A percentile compares a stretch with the other conserved stretches of the same genome.
Evolutionary conservation across 2,113 vertebrate genomes (phyloP).

Genomic region (Phocoena phocoena): DNA sequence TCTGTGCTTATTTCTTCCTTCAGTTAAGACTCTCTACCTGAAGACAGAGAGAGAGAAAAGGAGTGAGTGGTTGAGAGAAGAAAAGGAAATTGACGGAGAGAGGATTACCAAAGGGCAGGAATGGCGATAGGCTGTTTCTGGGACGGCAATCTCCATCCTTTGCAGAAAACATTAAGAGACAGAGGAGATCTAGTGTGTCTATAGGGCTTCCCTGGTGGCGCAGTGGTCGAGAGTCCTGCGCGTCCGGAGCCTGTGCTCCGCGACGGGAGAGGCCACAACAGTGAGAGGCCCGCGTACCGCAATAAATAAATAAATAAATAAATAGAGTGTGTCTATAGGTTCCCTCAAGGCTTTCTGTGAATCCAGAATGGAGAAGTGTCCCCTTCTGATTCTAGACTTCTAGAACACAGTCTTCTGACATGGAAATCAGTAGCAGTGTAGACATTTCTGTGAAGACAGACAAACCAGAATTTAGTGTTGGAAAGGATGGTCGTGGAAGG

Average conservation of each 20-base stretch:
- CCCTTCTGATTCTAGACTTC: not conserved
- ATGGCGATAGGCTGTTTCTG: not conserved
- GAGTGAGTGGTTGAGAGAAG: not conserved
- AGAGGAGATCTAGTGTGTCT: rapidly evolving
- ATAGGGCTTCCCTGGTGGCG: not conserved
- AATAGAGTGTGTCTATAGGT: rapidly evolving
- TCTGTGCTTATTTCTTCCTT: not conserved
- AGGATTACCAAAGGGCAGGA: not conserved
- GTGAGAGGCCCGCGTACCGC: no score
- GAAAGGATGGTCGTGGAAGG: not conserved
- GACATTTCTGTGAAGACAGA: not conserved
- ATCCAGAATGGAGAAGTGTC: not conserved
- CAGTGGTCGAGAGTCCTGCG: no score
- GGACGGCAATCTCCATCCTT: not conserved
- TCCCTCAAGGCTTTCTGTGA: not conserved
- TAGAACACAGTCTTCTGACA: not conserved
- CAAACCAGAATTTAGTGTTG: not conserved
- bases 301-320: no score
- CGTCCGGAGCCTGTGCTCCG: no score
- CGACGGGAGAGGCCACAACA: no score
- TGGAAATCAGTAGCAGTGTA: not conserved
- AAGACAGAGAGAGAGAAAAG: not conserved
- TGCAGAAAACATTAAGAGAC: not conserved
- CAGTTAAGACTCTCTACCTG: not conserved
- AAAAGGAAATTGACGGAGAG: not conserved